phyloP scores from a whole-genome alignment of 1,140 invertebrate species.

The Pemphigus obesinymphae region DNA sequence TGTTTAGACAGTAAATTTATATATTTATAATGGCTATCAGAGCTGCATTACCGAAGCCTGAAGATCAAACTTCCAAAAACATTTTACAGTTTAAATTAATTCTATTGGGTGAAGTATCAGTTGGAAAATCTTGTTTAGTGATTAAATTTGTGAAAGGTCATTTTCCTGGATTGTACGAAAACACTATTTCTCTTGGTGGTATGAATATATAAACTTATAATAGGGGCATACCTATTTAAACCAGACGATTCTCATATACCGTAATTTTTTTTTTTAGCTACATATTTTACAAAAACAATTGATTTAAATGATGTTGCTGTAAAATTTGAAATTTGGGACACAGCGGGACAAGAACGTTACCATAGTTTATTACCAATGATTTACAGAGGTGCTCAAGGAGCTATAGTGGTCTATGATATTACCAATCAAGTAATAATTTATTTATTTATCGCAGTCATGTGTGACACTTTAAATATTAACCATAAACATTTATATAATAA shows the following conservation, averaged over 20 bases:
- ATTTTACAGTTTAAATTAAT: constrained; percentile 99
- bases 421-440: constrained; percentile 79
- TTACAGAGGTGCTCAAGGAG: constrained; percentile 95
- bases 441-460: neutral
- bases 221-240: neutral
- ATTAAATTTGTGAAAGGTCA: constrained; percentile 99
- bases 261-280: constrained; percentile 74
- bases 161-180: constrained; percentile 99
- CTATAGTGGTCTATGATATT: constrained; percentile 99
- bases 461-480: too few species aligned
- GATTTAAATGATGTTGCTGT: constrained; percentile 98
- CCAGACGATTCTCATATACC: neutral
- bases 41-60: constrained; percentile 73
- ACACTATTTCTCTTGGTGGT: constrained; percentile 98
- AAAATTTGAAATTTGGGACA: constrained; percentile 99
- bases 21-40: constrained; percentile 72
- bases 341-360: constrained; percentile 93
- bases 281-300: constrained; percentile 98
- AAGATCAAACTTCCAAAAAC: constrained; percentile 90
- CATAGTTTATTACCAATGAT: constrained; percentile 99
- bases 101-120: constrained; percentile 95
- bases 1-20: constrained; percentile 33
- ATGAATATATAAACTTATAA: constrained; percentile 46
- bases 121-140: constrained; percentile 98
- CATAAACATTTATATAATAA: too few species aligned